Evolutionary conservation across 2,113 vertebrate genomes (phyloP), one percentile per base, ranked within the genome.

Genomic region (Nycticorax nycticorax): DNA sequence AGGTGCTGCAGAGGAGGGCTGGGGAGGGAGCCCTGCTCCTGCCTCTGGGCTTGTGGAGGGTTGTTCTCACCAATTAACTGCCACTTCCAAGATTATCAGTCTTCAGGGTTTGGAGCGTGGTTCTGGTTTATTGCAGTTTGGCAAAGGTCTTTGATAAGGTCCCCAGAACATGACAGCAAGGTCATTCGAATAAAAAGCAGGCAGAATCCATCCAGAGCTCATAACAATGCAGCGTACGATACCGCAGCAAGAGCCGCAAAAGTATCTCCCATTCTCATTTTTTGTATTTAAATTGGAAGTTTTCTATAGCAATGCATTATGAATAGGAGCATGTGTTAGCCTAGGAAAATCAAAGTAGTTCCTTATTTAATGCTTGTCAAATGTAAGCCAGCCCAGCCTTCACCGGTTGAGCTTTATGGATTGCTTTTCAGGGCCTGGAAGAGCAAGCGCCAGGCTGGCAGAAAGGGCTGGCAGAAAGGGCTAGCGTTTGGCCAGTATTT

Each of bases 111-210:
- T 68, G 75, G 62, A 91, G 94, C n/a, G 3, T 24, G 80, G 90
- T 47, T 82, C 77, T 67, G 88, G 75, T 95, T 96, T 93, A 52
- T 4, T 50, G 39, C 50, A 91, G 89, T 72, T 96, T 89, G 96
- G 97, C 89, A 89, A 90, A 93, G 93, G 83, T 72, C 89, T 94
- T 89, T 50, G 59, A 68, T 79, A 72, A 96, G 92, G 84, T 92
- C 90, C 59, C 59, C 81, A 68, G 88, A 91, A 94, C 66, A 47
- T 2, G 67, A 59, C 73, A 91, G 85, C 77, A 94, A 97, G 78
- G 96, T 87, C 95, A 78, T 1, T 79, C 10, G 32, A 85, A 63
- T 82, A 64, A 94, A 39, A 77, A 89, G 71, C 10, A 20, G 85
- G 93, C 81, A 86, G 88, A 89, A 88, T 62, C 81, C 75, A 74